These are phyloP conservation scores for Drosophila lowei DNA, from an alignment of 1,140 invertebrate species.

Conservation along the genomic window DNA sequence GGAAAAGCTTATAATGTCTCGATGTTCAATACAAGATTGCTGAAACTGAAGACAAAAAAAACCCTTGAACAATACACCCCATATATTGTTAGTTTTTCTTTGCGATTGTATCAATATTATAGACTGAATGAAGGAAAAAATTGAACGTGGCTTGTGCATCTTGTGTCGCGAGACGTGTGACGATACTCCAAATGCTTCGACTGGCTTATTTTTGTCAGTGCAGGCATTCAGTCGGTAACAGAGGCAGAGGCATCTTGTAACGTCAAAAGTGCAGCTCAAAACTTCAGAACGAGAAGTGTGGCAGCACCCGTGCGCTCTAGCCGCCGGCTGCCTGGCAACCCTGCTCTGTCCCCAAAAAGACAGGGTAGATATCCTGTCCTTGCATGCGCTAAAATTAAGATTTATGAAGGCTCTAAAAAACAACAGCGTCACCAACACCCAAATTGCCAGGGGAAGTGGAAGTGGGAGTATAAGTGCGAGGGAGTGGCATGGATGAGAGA, in stretches of 20 bases:
- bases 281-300: constrained; percentile 76
- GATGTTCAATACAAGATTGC: no score
- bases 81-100: no score
- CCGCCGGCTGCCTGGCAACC: background rate
- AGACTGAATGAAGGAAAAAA: no score
- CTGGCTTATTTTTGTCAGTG: no score
- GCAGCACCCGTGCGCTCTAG: constrained; percentile 29
- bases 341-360: background rate
- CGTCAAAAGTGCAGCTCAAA: constrained; percentile 79
- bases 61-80: no score
- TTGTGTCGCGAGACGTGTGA: no score
- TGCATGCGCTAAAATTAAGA: constrained; percentile 79
- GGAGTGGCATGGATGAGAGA: background rate
- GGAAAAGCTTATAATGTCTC: no score
- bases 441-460: constrained; percentile 3
- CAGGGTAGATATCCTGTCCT: constrained; percentile 30
- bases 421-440: constrained; percentile 63
- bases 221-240: no score
- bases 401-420: constrained; percentile 79
- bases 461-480: background rate
- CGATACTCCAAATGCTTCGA: no score
- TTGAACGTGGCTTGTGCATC: no score
- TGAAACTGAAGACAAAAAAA: no score
- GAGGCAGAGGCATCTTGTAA: constrained; percentile 53
- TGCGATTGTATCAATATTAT: no score